phyloP scores from a whole-genome alignment of 2,797 vertebrate genomes.

The Siniperca undulata region DNA sequence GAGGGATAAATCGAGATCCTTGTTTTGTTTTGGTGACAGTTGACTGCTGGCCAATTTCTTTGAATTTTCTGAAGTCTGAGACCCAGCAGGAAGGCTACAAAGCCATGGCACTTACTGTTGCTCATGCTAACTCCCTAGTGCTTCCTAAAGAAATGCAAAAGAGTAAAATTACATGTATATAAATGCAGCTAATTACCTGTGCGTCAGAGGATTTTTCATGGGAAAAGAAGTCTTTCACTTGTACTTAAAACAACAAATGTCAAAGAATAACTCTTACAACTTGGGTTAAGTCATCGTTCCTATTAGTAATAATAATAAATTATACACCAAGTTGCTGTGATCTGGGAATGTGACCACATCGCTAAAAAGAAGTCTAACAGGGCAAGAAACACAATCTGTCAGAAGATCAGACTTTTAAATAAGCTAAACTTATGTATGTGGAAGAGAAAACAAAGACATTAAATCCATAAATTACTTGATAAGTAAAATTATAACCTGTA shows the following conservation, averaged over 20 bases:
- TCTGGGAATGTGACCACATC: not conserved
- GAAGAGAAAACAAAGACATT: not conserved
- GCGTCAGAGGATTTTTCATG: not conserved
- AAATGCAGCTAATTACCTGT: not conserved
- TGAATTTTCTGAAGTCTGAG: not conserved
- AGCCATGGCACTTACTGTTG: not conserved
- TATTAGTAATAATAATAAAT: not conserved
- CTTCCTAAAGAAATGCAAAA: not conserved
- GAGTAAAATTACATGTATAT: not conserved
- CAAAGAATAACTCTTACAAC: not conserved
- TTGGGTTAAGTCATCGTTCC: not conserved
- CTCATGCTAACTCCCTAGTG: not conserved
- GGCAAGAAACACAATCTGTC: not conserved
- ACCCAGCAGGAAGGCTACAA: not conserved
- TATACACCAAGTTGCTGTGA: not conserved
- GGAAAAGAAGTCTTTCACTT: not conserved
- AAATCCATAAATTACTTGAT: not conserved
- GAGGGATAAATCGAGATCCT: not conserved
- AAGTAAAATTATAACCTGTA: no score
- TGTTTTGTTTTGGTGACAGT: slow-evolving; percentile 8
- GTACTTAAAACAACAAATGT: not conserved
- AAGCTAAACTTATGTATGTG: not conserved
- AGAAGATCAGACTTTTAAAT: no score
- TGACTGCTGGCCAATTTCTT: not conserved
- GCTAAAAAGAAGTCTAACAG: not conserved